These are phyloP conservation scores for Hydroisotoma schaefferi DNA, from an alignment of 2,888 invertebrate genomes.

Conservation along the genomic window DNA sequence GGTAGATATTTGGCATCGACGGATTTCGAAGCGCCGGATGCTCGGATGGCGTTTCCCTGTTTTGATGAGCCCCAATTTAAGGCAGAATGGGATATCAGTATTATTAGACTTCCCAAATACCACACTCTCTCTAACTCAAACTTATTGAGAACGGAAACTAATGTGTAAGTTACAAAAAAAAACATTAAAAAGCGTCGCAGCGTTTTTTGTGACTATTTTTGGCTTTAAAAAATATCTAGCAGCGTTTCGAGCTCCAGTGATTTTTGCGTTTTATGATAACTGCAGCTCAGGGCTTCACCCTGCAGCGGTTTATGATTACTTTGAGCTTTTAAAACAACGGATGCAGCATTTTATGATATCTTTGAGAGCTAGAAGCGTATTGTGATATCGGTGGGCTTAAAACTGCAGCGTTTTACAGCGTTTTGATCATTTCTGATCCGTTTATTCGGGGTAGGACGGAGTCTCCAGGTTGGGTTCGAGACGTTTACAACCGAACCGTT, in stretches of 20 bases:
- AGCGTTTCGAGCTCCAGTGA: too few species aligned
- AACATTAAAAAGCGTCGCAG: too few species aligned
- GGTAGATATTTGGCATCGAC: conserved; percentile 32
- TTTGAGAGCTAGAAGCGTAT: too few species aligned
- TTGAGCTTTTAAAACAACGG: too few species aligned
- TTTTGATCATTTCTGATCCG: too few species aligned
- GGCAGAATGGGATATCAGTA: conserved; percentile 31
- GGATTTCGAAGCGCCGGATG: conserved; percentile 41
- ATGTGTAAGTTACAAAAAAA: background rate
- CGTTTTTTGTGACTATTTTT: background rate
- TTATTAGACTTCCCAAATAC: conserved; percentile 29
- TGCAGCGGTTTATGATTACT: too few species aligned
- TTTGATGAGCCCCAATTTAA: conserved; percentile 43
- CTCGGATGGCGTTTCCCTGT: conserved; percentile 32
- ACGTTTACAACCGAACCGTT: conserved; percentile 24
- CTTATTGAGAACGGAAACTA: conserved; percentile 4
- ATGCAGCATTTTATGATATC: too few species aligned
- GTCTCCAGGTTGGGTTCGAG: conserved; percentile 32
- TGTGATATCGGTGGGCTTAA: too few species aligned
- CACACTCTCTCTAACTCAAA: conserved; percentile 33
- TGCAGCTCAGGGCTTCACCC: too few species aligned
- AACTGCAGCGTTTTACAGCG: too few species aligned
- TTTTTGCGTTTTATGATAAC: too few species aligned
- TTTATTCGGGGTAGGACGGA: conserved; percentile 13
- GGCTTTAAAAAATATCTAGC: background rate